Conservation (phyloP, 2,888 invertebrate species). For the Crepidodera aurea region DNA sequence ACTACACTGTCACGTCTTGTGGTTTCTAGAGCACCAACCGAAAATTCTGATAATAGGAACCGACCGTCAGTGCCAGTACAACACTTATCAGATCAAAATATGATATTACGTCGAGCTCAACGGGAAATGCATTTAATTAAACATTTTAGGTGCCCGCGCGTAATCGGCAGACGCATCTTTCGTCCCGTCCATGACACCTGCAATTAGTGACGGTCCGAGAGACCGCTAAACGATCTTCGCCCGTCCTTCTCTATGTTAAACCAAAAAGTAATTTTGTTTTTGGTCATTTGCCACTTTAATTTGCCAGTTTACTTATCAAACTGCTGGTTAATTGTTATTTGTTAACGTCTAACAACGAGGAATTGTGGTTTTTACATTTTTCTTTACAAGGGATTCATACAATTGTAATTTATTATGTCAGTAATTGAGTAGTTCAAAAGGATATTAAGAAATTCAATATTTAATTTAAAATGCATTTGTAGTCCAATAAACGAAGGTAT, state of each 20-base stretch:
- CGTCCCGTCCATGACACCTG: constrained; percentile 60
- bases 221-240: constrained; percentile 54
- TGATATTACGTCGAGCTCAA: constrained; percentile 52
- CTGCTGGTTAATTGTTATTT: neutral
- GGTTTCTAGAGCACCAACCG: neutral
- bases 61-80: constrained; percentile 23
- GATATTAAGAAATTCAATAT: no score
- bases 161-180: constrained; percentile 57
- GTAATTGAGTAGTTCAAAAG: no score
- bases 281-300: constrained; percentile 6
- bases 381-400: no score
- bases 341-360: neutral
- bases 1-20: constrained; percentile 49
- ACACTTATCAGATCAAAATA: constrained; percentile 56
- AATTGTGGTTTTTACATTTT: neutral
- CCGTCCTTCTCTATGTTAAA: constrained; percentile 8
- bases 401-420: no score
- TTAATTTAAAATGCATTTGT: no score
- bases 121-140: constrained; percentile 61
- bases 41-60: constrained; percentile 42
- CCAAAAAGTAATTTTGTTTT: constrained; percentile 5
- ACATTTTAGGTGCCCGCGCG: constrained; percentile 54
- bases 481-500: no score
- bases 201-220: constrained; percentile 60
- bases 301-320: neutral